Evolutionary conservation across 2,888 invertebrate species (phyloP).

Genomic region (Nymphalis urticae): DNA sequence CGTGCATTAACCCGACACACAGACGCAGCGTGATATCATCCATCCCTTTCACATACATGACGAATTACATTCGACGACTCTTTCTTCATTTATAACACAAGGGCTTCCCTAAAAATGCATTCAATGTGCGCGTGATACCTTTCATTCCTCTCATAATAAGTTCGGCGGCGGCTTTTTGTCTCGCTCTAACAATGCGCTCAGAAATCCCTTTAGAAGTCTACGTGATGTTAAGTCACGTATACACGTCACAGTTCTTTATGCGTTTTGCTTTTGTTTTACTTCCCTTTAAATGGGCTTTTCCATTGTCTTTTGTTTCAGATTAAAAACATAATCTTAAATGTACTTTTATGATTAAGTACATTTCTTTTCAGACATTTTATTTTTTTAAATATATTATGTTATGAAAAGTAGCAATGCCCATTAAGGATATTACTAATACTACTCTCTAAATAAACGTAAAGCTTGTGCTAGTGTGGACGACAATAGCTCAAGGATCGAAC

Average conservation of each 20-base stretch:
- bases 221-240: conserved; percentile 38
- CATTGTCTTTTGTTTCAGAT: too few relatives aligned
- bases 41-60: conserved; percentile 19
- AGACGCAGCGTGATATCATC: conserved; percentile 10
- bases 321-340: too few relatives aligned
- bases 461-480: too few relatives aligned
- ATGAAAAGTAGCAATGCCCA: too few relatives aligned
- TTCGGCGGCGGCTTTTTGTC: conserved; percentile 12
- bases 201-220: conserved; percentile 26
- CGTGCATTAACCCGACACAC: conserved; percentile 32
- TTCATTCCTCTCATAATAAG: conserved; percentile 17
- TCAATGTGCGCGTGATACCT: conserved; percentile 19
- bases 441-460: too few relatives aligned
- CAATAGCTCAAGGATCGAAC: too few relatives aligned
- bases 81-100: background rate
- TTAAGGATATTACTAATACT: too few relatives aligned
- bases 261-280: background rate
- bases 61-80: conserved; percentile 3
- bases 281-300: background rate
- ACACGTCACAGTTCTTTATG: conserved; percentile 2
- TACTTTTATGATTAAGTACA: too few relatives aligned
- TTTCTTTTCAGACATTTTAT: too few relatives aligned
- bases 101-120: conserved; percentile 5
- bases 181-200: conserved; percentile 16
- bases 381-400: too few relatives aligned